Base-by-base conservation (phyloP, 2,888 invertebrate genomes). In the Pterobdella sp. region DNA sequence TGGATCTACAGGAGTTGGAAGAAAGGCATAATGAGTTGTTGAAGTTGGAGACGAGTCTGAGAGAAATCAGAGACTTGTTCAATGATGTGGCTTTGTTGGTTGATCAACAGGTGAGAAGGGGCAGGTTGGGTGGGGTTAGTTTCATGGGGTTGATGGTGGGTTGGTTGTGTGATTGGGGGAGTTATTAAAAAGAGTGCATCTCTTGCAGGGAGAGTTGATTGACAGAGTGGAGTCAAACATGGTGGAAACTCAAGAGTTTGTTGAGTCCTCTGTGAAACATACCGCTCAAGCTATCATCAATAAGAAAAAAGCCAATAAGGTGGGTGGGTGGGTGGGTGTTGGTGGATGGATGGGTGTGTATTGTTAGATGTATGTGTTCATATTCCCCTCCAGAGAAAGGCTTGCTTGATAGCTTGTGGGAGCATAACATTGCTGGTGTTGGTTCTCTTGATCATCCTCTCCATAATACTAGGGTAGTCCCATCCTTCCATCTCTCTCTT, bases 1-100 rank as follows among this genome's bases (percentile, higher is more conserved):
- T 80, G 60, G 52, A 68, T 29, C 34, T 73, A 35, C 37, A 68
- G 26, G 73, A 73, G 35, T 36, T 73, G 18, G 68, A 68, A 22
- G 73, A 73, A 22, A 67, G 73, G 14, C 73, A 73, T 3, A 26
- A 73, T 10, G 73, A 73, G 22, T 35, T 73, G 29, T 29, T 60
- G 32, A 37, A 60, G 22, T 37, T 73, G 49, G 73, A 73, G 36
- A 68, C 32, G 31, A 68, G 73, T 56, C 37, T 73, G 29, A 32
- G 52, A 60, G 52, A 73, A 60, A 32, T 73, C 10, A 68, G 63
- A 36, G 73, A 73, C 36, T 29, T 73, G 49, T 73, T 73, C 32
- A 60, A 68, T 34, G 73, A 73, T 14, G 34, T 73, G 2, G 32
- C 73, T 22, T 4, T 68, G 10, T 36, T 68, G 36, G 68, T 73